Base-by-base conservation (phyloP, 2,888 invertebrate genomes). In the Cetonia aurata region DNA sequence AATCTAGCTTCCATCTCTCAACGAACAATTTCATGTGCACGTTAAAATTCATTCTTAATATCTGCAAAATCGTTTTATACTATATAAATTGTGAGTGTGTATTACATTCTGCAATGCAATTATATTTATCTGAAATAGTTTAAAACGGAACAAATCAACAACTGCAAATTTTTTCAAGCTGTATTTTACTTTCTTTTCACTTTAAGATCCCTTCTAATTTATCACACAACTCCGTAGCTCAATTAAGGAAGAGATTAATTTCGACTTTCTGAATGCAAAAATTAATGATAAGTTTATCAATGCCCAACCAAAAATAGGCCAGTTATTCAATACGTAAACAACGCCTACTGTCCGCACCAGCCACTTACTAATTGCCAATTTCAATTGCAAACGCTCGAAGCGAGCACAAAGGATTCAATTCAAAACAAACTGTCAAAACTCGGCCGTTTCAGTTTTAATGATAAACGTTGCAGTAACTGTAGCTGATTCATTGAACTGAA, bases 331-430 rank as follows among this genome's bases (percentile, higher is more conserved):
- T 56, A 37, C 25, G 33, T 37, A 59, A 60, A 60, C 44, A 60
- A 60, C 60, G 44, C 60, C 60, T 46, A 60, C 60, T 46, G 60
- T 46, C 46, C 46, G 60, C 46, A 25, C 46, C 60, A 60, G 46
- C 44, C 46, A 60, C 60, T 60, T 60, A 60, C 48, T 46, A 60
- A 60, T 60, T 60, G 44, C 60, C 46, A 44, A 25, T 25, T 60
- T 31, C 46, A n/a, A 44, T 60, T 46, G 46, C 60, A 46, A 60
- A 60, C 17, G 56, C 15, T 56, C 56, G 56, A 12, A 4, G 56
- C 25, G 17, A 37, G 41, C 25, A 56, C 56, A 56, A 56, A 56
- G 13, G 56, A 56, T 37, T 56, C 12, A 17, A 41, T 4, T 15
- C 15, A 13, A 56, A 56, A 15, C 56, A 56, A 56, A 56, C 41